Base-by-base conservation (phyloP, 2,113 vertebrate genomes). In the Tenebrosternarchus preto region DNA sequence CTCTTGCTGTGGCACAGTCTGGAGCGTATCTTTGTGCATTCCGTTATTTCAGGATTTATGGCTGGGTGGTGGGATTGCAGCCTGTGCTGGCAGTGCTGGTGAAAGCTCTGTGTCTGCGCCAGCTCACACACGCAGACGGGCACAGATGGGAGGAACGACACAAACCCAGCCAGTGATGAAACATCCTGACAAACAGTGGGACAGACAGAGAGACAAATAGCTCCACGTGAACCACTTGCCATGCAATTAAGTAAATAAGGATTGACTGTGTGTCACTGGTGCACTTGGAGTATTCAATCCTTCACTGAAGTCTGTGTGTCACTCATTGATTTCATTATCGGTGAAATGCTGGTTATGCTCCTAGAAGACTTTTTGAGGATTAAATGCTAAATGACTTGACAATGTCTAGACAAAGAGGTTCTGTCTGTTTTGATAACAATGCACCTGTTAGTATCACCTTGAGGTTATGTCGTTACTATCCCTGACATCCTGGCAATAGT, bases 241-340 rank as follows among this genome's bases (percentile, higher is more conserved):
- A 86, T 84, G 80, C 82, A 86, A 86, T 86, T 86, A 86, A 86
- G 82, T 86, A 86, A 86, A 86, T 86, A 86, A 86, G 85, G 85
- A 86, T 86, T 84, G 85, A 86, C 82, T 86, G 85, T 82, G 80
- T 82, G 85, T 82, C 82, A 82, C 66, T 56, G 57, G 80, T 77
- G 73, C 61, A 68, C 80, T 73, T 43, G 29, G 77, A 81, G 78
- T 78, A 39, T 55, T 76, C 74, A 76, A 77, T 84, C 75, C 80
- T 66, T 86, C 76, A 82, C 55, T 39, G 72, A 66, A 77, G 85
- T 83, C 80, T 76, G 73, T 70, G 80, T 73, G 82, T 75, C 79
- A 80, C 77, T 60, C 76, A 80, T 68, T 80, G 83, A 85, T 85
- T 85, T 85, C 83, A 82, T 85, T 82, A 82, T 78, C 74, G 72